phyloP scores from a whole-genome alignment of 2,797 vertebrate genomes.

The Oreochromis mossambicus region DNA sequence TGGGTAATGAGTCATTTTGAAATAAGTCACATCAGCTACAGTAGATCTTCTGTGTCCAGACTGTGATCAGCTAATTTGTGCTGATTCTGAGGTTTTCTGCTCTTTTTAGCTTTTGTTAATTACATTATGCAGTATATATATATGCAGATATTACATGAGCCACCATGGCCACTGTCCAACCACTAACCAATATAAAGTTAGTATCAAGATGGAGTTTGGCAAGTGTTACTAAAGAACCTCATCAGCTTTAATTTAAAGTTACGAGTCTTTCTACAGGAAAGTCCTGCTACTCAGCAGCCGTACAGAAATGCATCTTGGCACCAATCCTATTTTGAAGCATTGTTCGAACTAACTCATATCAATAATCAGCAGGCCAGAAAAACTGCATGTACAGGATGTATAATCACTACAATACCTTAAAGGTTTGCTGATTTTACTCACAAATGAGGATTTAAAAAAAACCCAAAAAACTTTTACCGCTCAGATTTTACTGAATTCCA shows the following conservation, averaged over 20 bases:
- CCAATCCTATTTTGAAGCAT: not conserved
- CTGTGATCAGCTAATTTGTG: not conserved
- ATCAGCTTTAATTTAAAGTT: not conserved
- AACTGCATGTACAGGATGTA: not conserved
- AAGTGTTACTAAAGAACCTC: not conserved
- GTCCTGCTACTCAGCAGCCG: not conserved
- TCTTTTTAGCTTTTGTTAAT: not conserved
- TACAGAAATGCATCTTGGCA: not conserved
- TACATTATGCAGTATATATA: not conserved
- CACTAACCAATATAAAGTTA: not conserved
- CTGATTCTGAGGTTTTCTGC: not conserved
- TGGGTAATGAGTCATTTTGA: not conserved
- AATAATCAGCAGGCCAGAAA: not conserved
- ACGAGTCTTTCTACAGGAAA: not conserved
- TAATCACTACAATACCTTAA: not conserved
- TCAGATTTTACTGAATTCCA: not conserved
- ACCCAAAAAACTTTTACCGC: not conserved
- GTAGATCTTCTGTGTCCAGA: not conserved
- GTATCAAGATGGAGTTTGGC: not conserved
- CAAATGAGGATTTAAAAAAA: fast-evolving
- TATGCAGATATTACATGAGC: not conserved
- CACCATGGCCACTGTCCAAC: not conserved
- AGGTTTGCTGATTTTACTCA: not conserved
- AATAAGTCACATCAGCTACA: not conserved
- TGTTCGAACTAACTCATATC: not conserved